Percentiles rank a stretch among this genome's conserved stretches.
Evolutionary conservation across 92 coral and sea anemone genomes (phyloP).

Genomic region (Palythoa grandis): DNA sequence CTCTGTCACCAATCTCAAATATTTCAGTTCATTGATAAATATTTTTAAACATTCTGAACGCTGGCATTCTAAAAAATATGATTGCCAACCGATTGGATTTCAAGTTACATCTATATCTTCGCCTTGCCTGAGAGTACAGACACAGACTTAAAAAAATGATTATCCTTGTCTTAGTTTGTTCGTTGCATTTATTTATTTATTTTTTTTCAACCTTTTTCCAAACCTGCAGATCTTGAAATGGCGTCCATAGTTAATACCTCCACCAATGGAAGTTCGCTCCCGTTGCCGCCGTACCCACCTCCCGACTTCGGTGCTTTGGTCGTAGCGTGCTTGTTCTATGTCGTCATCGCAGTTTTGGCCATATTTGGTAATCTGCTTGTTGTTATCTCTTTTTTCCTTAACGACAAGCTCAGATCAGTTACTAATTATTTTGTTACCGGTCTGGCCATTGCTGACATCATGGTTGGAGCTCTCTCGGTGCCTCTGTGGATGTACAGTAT

Average conservation of each 20-base stretch:
- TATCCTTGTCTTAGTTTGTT: too few species aligned
- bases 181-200: too few species aligned
- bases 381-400: slow-evolving; percentile 71
- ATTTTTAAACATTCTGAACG: too few species aligned
- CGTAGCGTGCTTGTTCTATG: slow-evolving; percentile 67
- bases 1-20: too few species aligned
- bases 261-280: neutral
- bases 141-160: too few species aligned
- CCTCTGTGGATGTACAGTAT: slow-evolving; percentile 75
- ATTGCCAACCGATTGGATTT: too few species aligned
- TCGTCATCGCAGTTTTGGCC: slow-evolving; percentile 70
- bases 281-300: neutral
- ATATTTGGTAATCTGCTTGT: slow-evolving; percentile 80
- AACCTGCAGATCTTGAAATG: slow-evolving; percentile 13
- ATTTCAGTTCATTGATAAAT: too few species aligned
- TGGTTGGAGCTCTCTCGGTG: slow-evolving; percentile 79
- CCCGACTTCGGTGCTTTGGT: slow-evolving; percentile 55
- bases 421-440: slow-evolving; percentile 81
- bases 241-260: neutral
- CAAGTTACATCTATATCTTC: too few species aligned
- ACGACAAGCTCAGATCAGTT: slow-evolving; percentile 79
- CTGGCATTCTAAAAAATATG: too few species aligned
- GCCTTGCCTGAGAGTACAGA: too few species aligned
- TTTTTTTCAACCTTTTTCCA: too few species aligned
- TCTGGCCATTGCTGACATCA: slow-evolving; percentile 79